Evolutionary conservation across 1,140 invertebrate genomes (phyloP).

Genomic region (Hermetia illucens): DNA sequence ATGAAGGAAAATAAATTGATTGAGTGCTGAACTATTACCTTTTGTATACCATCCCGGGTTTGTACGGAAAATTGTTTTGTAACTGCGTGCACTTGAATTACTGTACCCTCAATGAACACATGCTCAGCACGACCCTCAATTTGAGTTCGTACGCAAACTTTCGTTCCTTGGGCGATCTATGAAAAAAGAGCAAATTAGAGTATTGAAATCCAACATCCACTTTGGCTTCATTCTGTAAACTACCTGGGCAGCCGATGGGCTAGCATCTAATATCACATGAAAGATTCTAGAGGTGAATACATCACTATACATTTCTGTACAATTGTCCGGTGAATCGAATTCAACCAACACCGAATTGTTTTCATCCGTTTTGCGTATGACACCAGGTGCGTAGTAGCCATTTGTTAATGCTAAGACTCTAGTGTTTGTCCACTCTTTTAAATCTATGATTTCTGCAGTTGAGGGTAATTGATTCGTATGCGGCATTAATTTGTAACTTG

Average conservation of each 20-base stretch:
- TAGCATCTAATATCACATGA: conserved; percentile 86
- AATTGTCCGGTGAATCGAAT: conserved; percentile 49
- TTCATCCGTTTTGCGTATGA: conserved; percentile 38
- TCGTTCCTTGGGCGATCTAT: conserved; percentile 34
- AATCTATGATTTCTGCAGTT: conserved; percentile 56
- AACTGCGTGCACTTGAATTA: conserved; percentile 52
- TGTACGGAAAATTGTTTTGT: conserved; percentile 67
- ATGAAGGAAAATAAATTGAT: no score
- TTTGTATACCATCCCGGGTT: conserved; percentile 38
- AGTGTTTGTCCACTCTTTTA: conserved; percentile 83
- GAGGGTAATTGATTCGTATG: no score
- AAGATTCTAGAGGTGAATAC: conserved; percentile 62
- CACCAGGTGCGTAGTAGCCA: conserved; percentile 70
- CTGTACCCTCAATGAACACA: conserved; percentile 71
- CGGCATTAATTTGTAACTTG: background rate
- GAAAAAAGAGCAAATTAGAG: background rate
- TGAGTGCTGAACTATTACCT: background rate
- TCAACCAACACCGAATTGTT: conserved; percentile 55
- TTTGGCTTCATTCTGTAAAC: no score
- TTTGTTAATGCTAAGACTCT: conserved; percentile 74
- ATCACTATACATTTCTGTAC: conserved; percentile 43
- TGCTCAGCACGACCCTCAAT: conserved; percentile 31
- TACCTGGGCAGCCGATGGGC: conserved; percentile 54
- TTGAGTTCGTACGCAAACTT: conserved; percentile 34
- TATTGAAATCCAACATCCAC: background rate